Evolutionary conservation across 1,140 invertebrate genomes (phyloP), one percentile per base, ranked within the genome.

Genomic region (Eubasilissa regina): DNA sequence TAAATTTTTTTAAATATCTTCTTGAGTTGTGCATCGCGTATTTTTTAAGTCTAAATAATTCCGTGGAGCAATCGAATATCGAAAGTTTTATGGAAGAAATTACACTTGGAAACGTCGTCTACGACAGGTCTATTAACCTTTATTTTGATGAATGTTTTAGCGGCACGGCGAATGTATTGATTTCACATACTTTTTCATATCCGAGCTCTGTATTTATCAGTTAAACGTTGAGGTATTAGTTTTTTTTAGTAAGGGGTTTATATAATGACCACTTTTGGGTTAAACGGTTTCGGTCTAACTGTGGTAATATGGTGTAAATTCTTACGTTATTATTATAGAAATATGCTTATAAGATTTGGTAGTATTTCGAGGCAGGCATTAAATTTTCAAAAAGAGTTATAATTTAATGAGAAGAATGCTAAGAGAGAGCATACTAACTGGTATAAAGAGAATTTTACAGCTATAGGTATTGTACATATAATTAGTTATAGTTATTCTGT

Each of bases 51-150:
- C 64, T 3, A 47, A 68, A 70, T 70, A 19, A 4, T 48, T 9
- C 8, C 44, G 17, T 68, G 13, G 43, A 19, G n/a, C 4, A 47
- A 51, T 51, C 15, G 21, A 70, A 17, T 19, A 48, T 70, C 45
- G 17, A 21, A 70, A 21, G 15, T 70, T 70, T 21, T 51, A 62
- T 21, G 58, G 25, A 62, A 45, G 51, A 53, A 72, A 72, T 72
- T 51, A 72, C 35, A 51, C 44, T 72, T 72, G 21, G 48, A 72
- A 53, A 72, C 51, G 68, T 70, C 68, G 12, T 53, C 68, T 17
- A 21, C 21, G 68, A 72, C 51, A 53, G 44, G 35, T 75, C 43
- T 47, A 48, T 75, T 62, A 74, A 74, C 44, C 72, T 74, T 74
- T 56, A 56, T 43, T 56, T 3, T 74, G 72, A 74, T 56, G 56